phyloP scores from a whole-genome alignment of 2,113 vertebrate genomes.

The Saimiri boliviensis region DNA sequence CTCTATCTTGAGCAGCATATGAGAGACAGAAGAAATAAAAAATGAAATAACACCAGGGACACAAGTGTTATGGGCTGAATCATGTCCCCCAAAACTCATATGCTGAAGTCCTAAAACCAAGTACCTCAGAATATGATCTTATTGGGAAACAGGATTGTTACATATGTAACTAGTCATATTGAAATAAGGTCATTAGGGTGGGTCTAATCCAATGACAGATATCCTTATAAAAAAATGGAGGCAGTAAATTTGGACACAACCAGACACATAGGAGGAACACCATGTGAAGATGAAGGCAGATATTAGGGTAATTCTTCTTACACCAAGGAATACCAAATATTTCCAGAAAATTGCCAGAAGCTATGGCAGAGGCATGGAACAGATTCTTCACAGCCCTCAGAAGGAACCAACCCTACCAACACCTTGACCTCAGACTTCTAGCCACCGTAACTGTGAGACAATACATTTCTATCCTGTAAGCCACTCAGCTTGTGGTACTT shows the following conservation, averaged over 20 bases:
- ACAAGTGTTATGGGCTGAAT: not conserved
- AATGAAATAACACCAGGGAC: not conserved
- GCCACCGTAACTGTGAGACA: not conserved
- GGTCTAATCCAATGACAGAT: not conserved
- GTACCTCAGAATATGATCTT: not conserved
- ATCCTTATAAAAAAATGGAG: not conserved
- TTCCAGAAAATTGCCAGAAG: not conserved
- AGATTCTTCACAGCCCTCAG: not conserved
- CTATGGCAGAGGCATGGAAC: not conserved
- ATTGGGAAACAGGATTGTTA: not conserved
- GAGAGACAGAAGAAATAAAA: not conserved
- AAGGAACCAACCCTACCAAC: not conserved
- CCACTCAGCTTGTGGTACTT: not conserved
- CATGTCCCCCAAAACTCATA: not conserved
- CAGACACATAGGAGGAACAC: not conserved
- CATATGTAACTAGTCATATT: not conserved
- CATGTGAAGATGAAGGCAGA: not conserved
- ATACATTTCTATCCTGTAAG: not conserved
- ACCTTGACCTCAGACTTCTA: conserved; percentile 8
- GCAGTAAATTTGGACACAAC: not conserved
- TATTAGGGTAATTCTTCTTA: not conserved
- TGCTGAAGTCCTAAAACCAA: not conserved
- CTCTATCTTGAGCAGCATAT: not conserved
- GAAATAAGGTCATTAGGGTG: not conserved
- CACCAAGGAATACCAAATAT: not conserved